Conservation (phyloP, 2,888 invertebrate species). For the Altica lythri region DNA sequence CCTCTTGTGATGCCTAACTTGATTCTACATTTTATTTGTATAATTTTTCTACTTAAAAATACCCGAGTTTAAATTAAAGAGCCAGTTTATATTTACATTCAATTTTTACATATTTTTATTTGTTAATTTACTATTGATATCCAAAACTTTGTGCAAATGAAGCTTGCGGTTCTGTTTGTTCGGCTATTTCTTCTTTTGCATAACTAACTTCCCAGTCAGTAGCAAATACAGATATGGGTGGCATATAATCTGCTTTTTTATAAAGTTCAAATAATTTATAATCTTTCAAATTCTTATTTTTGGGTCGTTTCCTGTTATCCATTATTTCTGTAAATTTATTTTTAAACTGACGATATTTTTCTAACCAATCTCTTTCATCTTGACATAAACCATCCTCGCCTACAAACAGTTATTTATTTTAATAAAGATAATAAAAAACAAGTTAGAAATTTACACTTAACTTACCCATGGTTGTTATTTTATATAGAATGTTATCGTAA, state of each 20-base stretch:
- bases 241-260: slow-evolving; percentile 35
- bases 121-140: no score
- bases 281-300: slow-evolving; percentile 28
- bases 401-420: slow-evolving; percentile 13
- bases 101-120: no score
- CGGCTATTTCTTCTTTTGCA: slow-evolving; percentile 3
- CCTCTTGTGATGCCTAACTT: no score
- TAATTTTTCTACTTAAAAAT: no score
- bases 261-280: slow-evolving; percentile 37
- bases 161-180: background rate
- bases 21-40: no score
- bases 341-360: slow-evolving; percentile 40
- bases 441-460: background rate
- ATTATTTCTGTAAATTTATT: slow-evolving; percentile 36
- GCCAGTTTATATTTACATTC: no score
- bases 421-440: background rate
- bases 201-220: slow-evolving; percentile 1
- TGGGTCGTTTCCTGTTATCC: slow-evolving; percentile 27
- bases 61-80: no score
- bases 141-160: no score
- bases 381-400: slow-evolving; percentile 23
- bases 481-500: slow-evolving; percentile 34
- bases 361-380: slow-evolving; percentile 38
- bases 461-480: slow-evolving; percentile 30
- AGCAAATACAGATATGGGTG: slow-evolving; percentile 34